Conservation (phyloP, 2,113 vertebrate species). For the Lamprologus ornatipinnis region DNA sequence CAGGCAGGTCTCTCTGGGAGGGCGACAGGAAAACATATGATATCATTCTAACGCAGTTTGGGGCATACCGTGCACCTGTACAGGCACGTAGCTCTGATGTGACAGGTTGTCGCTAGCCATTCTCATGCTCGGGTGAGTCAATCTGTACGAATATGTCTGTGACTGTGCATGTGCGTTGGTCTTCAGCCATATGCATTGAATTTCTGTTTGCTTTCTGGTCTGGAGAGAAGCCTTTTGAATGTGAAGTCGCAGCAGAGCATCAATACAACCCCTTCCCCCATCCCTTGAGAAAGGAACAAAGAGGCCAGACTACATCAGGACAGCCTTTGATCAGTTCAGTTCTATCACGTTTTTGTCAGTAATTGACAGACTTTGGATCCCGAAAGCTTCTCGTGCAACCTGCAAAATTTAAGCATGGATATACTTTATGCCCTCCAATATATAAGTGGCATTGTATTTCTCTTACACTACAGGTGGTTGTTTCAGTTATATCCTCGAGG, state of each 20-base stretch:
- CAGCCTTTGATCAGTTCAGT: slow-evolving; percentile 52
- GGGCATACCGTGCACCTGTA: not conserved
- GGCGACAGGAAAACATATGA: not conserved
- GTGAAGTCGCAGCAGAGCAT: slow-evolving; percentile 19
- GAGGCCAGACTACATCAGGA: slow-evolving; percentile 50
- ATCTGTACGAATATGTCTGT: not conserved
- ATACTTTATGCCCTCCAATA: not conserved
- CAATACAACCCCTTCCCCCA: not conserved
- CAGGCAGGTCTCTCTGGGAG: not conserved
- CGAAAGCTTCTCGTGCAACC: not conserved
- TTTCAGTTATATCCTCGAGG: not conserved
- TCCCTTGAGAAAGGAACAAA: slow-evolving; percentile 57
- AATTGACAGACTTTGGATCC: slow-evolving; percentile 43
- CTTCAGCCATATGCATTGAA: not conserved
- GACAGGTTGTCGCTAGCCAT: not conserved
- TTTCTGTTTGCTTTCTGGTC: slow-evolving; percentile 6
- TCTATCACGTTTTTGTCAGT: slow-evolving; percentile 37
- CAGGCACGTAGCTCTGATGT: not conserved
- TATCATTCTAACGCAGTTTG: not conserved
- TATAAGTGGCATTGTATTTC: not conserved
- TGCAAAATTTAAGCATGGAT: not conserved
- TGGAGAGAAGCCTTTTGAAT: not conserved
- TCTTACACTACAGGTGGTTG: not conserved
- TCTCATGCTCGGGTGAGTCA: not conserved
- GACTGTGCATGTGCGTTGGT: not conserved